Base-by-base conservation (phyloP, 2,113 vertebrate species). In the Glaucidium brasilianum region DNA sequence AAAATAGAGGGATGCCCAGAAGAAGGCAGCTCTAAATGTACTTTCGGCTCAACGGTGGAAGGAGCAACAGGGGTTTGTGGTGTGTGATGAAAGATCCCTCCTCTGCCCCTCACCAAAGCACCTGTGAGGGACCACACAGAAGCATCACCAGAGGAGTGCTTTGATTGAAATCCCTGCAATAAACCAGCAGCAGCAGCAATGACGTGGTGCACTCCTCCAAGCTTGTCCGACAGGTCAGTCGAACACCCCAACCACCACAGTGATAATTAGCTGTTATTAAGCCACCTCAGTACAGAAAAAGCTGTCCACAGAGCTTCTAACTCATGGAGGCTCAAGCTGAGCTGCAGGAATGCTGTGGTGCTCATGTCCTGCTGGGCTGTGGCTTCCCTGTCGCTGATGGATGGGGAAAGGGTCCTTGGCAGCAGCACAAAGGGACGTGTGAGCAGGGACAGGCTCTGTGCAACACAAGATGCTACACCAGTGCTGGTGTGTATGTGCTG, bases 351-450 rank as follows among this genome's bases (percentile, higher is more conserved):
- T 34, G 62, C 50, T 60, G 34, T 7, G 41, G 32, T 25, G 49
- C 74, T 85, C 81, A 27, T 1, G 3, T 25, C 37, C 47, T 55
- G 79, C 92, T 49, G 71, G 55, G 52, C 30, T 88, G 43, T 5
- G 60, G 37, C 78, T 74, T 62, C 30, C 1, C 0, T 43, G 41
- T 5, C 11, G 0, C 55, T 55, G 64, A 39, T 3, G 69, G 66
- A 53, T 45, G 37, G 16, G 35, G 32, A 50, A 30, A 67, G 15
- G 37, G 29, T 22, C 41, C 76, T 39, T 66, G 92, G 63, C 34
- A 76, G 9, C 75, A 58, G 55, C 55, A 50, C 0, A 0, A 68
- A 77, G 68, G 45, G 53, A 74, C 0, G 1, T 0, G 15, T 0
- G 21, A 73, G 71, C 49, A 49, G 67, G 39, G 80, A 18, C 29